phyloP scores from a whole-genome alignment of 2,797 vertebrate genomes.

The Hephaestus fuliginosus region DNA sequence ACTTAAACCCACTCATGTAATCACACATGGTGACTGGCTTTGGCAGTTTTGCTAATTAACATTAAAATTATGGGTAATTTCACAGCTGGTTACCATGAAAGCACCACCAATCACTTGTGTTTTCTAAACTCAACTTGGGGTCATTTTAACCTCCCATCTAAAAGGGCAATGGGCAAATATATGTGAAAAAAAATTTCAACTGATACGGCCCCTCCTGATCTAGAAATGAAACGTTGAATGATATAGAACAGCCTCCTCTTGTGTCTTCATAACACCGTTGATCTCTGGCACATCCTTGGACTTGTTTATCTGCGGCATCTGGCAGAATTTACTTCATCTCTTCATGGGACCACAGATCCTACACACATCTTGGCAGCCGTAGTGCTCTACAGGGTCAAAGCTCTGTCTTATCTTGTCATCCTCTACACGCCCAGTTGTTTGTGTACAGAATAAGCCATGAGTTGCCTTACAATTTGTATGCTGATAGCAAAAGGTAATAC shows the following conservation, averaged over 20 bases:
- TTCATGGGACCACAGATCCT: conserved; percentile 7
- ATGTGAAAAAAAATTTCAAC: conserved; percentile 3
- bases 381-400: conserved; percentile 16
- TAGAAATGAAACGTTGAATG: neutral
- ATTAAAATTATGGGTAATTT: conserved; percentile 1
- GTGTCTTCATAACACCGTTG: neutral
- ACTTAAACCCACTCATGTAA: conserved; percentile 3
- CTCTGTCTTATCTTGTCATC: conserved; percentile 27
- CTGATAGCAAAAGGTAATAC: neutral
- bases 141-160: neutral
- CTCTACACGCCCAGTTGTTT: conserved; percentile 19
- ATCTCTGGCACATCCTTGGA: conserved; percentile 3
- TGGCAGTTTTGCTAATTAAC: conserved; percentile 17
- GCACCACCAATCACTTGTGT: neutral
- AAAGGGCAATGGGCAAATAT: neutral
- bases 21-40: neutral
- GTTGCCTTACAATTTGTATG: conserved; percentile 4
- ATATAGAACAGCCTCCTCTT: neutral
- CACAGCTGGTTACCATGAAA: conserved; percentile 8
- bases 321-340: conserved; percentile 7
- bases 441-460: conserved; percentile 4
- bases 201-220: neutral
- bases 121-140: neutral
- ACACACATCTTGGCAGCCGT: conserved; percentile 9
- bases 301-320: conserved; percentile 13